Evolutionary conservation across 2,888 invertebrate genomes (phyloP).

Genomic region (Gymnoscelis rufifasciata): DNA sequence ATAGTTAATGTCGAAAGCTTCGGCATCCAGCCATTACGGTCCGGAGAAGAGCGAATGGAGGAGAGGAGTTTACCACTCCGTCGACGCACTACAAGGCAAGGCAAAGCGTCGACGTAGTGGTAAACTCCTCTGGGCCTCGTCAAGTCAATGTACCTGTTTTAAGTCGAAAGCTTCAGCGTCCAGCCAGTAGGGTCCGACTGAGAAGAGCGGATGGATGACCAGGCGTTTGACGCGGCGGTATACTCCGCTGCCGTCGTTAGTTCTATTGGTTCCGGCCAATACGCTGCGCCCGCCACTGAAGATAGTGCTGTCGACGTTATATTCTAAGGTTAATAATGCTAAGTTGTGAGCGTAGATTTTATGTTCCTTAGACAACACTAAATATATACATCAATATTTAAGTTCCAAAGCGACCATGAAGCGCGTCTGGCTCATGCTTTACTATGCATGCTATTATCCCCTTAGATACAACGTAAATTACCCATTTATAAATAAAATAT

Average conservation of each 20-base stretch:
- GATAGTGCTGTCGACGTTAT: conserved; percentile 41
- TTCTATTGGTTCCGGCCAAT: conserved; percentile 62
- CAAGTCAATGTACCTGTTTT: conserved; percentile 53
- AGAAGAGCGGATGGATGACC: conserved; percentile 61
- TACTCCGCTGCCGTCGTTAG: conserved; percentile 47
- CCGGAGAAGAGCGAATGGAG: conserved; percentile 66
- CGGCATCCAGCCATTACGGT: conserved; percentile 65
- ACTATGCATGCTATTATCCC: too few relatives aligned
- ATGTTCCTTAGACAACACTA: too few relatives aligned
- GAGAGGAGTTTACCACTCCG: conserved; percentile 53
- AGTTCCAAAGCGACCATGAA: too few relatives aligned
- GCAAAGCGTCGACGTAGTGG: too few relatives aligned
- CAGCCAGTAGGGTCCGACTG: conserved; percentile 71
- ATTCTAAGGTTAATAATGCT: too few relatives aligned
- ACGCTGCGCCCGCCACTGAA: conserved; percentile 48
- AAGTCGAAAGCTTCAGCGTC: conserved; percentile 45
- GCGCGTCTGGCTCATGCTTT: too few relatives aligned
- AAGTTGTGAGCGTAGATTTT: too few relatives aligned
- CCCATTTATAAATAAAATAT: too few relatives aligned
- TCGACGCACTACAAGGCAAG: too few relatives aligned
- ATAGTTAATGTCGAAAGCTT: conserved; percentile 49
- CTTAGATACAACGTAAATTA: too few relatives aligned
- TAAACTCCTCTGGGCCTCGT: too few relatives aligned
- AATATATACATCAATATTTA: too few relatives aligned
- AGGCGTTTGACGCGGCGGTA: conserved; percentile 49